Base-by-base conservation (phyloP, 2,797 vertebrate species). In the Acomys russatus region DNA sequence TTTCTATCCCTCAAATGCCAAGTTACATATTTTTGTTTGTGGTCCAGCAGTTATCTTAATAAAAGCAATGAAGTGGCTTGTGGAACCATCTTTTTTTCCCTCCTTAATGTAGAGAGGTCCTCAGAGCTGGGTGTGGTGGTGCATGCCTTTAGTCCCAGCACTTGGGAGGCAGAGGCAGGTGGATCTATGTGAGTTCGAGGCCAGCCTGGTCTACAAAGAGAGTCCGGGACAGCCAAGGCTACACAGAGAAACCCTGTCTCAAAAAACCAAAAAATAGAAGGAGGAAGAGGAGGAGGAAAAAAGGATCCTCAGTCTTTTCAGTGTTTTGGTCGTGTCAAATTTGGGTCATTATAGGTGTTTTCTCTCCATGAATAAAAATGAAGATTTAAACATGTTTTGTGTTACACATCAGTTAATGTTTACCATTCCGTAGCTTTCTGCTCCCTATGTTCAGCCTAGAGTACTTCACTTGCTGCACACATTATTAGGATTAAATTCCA, bases 401-500 rank as follows among this genome's bases (percentile, higher is more conserved):
- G 8, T 33, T 85, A 71, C 25, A 23, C 70, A 51, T 79, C 49
- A 56, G 68, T 96, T 93, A 61, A n/a, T 89, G 14, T 89, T 49
- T 89, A n/a, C 51, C 71, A 92, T 11, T 79, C 33, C 79, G 10
- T 95, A 82, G 56, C 49, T 91, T 88, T 95, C 35, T 49, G 33
- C 68, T 92, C 35, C 64, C 20, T 88, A 90, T 35, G 87, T 86
- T 14, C 70, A 92, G 18, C 11, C 95, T 94, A 64, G 35, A 96
- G 70, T 73, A 79, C n/a, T 66, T 96, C 35, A 84, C 76, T 90
- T 77, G 4, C 86, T 87, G 66, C 94, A 95, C 51, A 80, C 38
- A 76, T 66, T 97, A 80, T 90, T 96, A 93, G 79, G 77, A 54
- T 94, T 96, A 85, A 90, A 92, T 93, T 93, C 95, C 59, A 86